Conservation (phyloP, 2,797 vertebrate genomes). For the Brotula barbata region DNA sequence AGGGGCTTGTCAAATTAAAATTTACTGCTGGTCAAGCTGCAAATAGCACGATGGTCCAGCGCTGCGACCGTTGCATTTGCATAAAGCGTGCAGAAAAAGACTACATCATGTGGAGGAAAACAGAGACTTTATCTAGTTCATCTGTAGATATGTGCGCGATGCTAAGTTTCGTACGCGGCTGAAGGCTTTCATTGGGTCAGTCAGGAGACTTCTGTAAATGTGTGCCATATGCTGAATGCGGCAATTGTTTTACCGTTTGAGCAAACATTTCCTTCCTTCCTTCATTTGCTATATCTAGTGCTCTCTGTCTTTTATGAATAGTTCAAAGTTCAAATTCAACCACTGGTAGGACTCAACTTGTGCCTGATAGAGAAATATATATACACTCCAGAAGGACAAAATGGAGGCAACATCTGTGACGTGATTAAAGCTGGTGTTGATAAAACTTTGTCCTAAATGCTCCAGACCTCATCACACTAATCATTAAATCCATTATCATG, state of each 20-base stretch:
- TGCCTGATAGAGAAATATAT: too few species aligned
- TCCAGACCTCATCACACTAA: too few species aligned
- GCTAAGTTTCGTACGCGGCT: not conserved
- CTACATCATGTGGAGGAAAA: not conserved
- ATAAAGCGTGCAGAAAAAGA: conserved; percentile 34
- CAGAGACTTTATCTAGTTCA: not conserved
- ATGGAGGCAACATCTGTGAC: too few species aligned
- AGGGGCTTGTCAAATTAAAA: conserved; percentile 69
- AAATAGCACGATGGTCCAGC: conserved; percentile 56
- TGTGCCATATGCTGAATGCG: too few species aligned
- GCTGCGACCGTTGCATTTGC: conserved; percentile 47
- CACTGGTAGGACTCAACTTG: too few species aligned
- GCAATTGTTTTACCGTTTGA: too few species aligned
- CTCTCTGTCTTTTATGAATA: not conserved
- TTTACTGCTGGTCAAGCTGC: conserved; percentile 69
- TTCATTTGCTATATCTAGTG: not conserved
- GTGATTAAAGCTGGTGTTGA: too few species aligned
- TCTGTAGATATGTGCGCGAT: conserved; percentile 3
- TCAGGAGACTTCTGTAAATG: not conserved
- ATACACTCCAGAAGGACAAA: too few species aligned
- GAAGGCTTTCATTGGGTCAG: not conserved
- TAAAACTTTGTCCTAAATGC: too few species aligned
- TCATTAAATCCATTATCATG: too few species aligned
- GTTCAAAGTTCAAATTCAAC: not conserved
- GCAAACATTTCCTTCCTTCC: too few species aligned